phyloP scores from a whole-genome alignment of 2,113 vertebrate genomes.

The Saguinus midas region DNA sequence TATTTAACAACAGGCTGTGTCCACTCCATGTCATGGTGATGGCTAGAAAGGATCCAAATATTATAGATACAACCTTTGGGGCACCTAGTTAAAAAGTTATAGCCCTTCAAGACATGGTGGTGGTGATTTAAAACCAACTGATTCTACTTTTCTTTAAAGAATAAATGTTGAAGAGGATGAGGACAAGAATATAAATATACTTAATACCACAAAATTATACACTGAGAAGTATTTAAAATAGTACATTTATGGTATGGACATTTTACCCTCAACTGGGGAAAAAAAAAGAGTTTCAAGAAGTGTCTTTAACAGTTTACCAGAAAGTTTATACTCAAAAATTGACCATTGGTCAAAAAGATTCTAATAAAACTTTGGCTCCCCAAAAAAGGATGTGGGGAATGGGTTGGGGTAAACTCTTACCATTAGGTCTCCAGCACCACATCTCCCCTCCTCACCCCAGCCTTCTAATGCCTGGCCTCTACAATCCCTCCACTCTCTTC shows the following conservation, averaged over 20 bases:
- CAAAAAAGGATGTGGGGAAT: neutral
- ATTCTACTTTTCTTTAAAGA: conserved; percentile 26
- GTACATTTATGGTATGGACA: neutral
- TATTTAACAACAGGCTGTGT: neutral
- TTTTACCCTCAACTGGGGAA: neutral
- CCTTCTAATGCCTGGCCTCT: neutral
- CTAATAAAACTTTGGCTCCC: neutral
- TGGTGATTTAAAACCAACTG: neutral
- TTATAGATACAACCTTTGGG: neutral
- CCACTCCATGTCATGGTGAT: neutral
- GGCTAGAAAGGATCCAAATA: neutral
- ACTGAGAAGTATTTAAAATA: neutral
- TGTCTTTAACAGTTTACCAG: neutral
- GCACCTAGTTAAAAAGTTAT: neutral
- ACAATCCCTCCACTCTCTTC: neutral
- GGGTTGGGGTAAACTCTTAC: neutral
- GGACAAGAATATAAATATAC: neutral
- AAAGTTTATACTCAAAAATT: neutral
- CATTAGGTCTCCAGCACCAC: neutral
- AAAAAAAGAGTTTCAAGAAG: neutral
- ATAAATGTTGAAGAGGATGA: neutral
- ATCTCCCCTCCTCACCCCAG: neutral
- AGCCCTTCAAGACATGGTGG: neutral
- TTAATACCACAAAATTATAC: neutral
- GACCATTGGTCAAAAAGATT: neutral